Percentiles rank a stretch among this genome's conserved stretches.
phyloP scores from a whole-genome alignment of 2,797 vertebrate species.

The Coregonus sp. region DNA sequence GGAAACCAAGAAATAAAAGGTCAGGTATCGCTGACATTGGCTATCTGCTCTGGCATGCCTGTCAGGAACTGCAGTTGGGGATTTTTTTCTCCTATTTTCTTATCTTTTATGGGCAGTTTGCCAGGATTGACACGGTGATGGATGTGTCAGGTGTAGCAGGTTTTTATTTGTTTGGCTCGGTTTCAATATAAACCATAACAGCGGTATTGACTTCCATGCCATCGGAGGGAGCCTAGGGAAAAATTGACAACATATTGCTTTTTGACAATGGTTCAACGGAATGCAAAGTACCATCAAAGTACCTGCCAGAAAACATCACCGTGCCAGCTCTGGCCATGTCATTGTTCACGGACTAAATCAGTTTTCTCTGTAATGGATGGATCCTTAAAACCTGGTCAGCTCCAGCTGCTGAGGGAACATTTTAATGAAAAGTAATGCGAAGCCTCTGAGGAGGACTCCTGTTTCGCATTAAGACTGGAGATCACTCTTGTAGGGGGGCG shows the following conservation, averaged over 20 bases:
- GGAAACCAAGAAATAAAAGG: background rate
- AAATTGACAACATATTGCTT: background rate
- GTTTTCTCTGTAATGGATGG: constrained; percentile 2
- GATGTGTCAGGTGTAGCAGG: constrained; percentile 2
- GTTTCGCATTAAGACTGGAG: constrained; percentile 25
- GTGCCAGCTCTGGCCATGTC: constrained; percentile 1
- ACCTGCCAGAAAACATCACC: constrained; percentile 15
- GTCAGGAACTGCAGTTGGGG: background rate
- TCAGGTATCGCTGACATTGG: background rate
- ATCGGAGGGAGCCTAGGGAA: constrained; percentile 7
- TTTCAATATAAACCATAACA: background rate
- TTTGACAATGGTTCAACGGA: background rate
- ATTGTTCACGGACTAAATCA: constrained; percentile 9
- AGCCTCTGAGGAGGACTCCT: constrained; percentile 25
- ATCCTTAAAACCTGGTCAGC: background rate
- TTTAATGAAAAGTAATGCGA: constrained; percentile 27
- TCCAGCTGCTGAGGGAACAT: constrained; percentile 12
- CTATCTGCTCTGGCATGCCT: background rate
- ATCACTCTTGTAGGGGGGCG: background rate
- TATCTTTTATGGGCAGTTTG: background rate
- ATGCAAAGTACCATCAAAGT: background rate
- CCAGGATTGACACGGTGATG: background rate
- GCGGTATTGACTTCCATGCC: background rate
- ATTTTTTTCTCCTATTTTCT: background rate
- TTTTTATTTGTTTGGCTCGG: constrained; percentile 31